Evolutionary conservation across 2,797 vertebrate genomes (phyloP).

Genomic region (Allobates femoralis): DNA sequence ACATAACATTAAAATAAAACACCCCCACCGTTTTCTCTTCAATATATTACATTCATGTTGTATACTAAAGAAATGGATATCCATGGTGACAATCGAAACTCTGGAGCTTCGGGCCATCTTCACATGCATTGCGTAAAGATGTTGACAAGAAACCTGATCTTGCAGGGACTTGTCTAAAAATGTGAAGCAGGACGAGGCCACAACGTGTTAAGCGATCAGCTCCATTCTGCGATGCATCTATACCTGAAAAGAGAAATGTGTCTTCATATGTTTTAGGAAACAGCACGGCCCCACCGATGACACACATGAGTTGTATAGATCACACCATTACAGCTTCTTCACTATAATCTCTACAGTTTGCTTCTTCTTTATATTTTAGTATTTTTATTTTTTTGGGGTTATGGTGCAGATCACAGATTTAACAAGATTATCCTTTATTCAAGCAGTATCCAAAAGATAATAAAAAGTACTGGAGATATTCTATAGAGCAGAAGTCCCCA

Average conservation of each 20-base stretch:
- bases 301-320: neutral
- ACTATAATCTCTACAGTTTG: neutral
- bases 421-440: neutral
- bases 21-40: neutral
- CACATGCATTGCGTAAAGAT: neutral
- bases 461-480: neutral
- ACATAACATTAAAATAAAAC: neutral
- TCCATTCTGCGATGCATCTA: neutral
- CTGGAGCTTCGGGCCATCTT: neutral
- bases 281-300: neutral
- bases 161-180: conserved; percentile 43
- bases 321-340: neutral
- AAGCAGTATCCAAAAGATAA: neutral
- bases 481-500: too few species aligned
- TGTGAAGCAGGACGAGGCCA: neutral
- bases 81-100: conserved; percentile 25
- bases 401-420: neutral
- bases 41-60: neutral
- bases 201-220: neutral
- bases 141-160: neutral
- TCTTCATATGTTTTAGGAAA: neutral
- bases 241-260: neutral
- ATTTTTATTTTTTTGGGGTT: neutral
- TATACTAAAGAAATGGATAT: neutral
- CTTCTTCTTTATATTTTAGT: neutral